These are phyloP conservation scores for Otolemur garnettii DNA, from an alignment of 2,113 vertebrate genomes.

Conservation along the genomic window DNA sequence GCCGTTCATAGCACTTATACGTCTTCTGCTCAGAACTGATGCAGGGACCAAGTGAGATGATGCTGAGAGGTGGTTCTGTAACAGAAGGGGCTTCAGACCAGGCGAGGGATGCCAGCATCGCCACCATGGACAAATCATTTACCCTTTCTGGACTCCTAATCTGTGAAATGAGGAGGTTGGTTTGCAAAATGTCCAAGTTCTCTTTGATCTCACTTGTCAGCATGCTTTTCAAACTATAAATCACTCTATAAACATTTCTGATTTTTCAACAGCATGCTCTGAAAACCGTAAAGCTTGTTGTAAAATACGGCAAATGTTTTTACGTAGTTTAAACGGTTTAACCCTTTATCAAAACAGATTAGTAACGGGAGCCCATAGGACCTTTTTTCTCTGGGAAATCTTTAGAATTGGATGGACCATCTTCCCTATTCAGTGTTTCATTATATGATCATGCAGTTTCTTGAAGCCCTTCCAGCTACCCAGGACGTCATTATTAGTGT, in stretches of 20 bases:
- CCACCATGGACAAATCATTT: background rate
- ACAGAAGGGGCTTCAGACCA: background rate
- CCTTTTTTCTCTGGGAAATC: background rate
- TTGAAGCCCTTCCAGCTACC: background rate
- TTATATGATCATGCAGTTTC: background rate
- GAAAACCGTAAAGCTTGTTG: background rate
- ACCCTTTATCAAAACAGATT: background rate
- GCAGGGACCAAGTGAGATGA: background rate
- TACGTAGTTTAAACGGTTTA: background rate
- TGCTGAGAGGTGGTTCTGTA: background rate
- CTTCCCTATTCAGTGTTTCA: background rate
- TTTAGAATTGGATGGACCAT: background rate
- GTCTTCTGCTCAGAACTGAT: background rate
- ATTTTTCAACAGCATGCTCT: background rate
- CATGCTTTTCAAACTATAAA: slow-evolving; percentile 31
- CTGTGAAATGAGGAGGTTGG: background rate
- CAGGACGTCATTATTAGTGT: background rate
- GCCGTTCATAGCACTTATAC: background rate
- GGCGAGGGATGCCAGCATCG: background rate
- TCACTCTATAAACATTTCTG: background rate
- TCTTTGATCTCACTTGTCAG: background rate
- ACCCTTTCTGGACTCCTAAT: background rate
- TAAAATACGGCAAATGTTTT: slow-evolving; percentile 33
- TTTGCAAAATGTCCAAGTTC: background rate
- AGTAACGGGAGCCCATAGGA: background rate